Evolutionary conservation across 2,113 vertebrate species (phyloP).

Genomic region (Ceuthmochares aereus): DNA sequence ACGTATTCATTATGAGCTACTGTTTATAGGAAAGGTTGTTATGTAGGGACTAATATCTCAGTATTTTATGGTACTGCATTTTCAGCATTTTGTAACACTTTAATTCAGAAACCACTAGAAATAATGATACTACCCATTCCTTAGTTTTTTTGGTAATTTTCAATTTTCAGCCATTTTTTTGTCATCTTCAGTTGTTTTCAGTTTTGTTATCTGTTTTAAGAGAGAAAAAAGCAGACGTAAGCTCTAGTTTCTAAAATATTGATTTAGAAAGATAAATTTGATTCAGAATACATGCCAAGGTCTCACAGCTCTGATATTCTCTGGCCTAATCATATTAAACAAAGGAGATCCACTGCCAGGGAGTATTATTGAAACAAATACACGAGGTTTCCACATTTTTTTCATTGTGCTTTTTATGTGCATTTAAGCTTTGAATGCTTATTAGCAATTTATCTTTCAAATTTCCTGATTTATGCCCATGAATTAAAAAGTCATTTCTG

Average conservation of each 20-base stretch:
- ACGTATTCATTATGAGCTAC: not conserved
- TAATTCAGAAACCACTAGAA: not conserved
- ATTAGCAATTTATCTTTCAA: not conserved
- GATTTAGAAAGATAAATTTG: not conserved
- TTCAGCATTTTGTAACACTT: not conserved
- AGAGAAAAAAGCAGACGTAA: not conserved
- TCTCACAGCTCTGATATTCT: not conserved
- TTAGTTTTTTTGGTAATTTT: not conserved
- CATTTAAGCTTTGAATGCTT: not conserved
- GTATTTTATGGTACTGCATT: not conserved
- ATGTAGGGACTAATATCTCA: not conserved
- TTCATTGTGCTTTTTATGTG: not conserved
- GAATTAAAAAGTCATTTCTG: not conserved
- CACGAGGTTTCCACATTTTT: not conserved
- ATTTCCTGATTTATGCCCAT: not conserved
- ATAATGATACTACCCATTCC: not conserved
- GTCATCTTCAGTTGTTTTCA: not conserved
- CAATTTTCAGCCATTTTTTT: not conserved
- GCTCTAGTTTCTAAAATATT: not conserved
- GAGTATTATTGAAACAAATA: not conserved
- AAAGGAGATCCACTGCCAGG: not conserved
- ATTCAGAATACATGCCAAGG: not conserved
- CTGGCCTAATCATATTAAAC: not conserved
- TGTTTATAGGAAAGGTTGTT: not conserved
- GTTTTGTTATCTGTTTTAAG: not conserved